These are phyloP conservation scores for Apteryx owenii DNA, from an alignment of 2,113 vertebrate genomes.

Conservation along the genomic window DNA sequence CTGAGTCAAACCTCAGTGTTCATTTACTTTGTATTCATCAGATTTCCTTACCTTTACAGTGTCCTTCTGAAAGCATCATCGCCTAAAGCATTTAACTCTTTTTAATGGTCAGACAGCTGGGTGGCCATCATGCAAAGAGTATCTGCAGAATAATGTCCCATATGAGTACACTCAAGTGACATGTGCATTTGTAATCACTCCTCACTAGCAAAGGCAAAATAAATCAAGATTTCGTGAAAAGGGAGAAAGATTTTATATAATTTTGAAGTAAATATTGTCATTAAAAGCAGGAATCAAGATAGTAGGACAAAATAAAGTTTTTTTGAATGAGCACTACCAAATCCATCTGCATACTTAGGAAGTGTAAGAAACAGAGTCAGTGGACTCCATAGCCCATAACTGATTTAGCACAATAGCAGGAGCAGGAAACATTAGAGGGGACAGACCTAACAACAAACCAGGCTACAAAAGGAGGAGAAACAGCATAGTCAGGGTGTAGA, in stretches of 20 bases:
- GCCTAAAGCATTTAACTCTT: background rate
- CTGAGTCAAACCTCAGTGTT: background rate
- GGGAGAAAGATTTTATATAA: background rate
- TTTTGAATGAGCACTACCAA: background rate
- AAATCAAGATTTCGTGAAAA: background rate
- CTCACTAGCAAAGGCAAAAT: background rate
- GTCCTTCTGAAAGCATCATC: background rate
- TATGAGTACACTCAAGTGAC: background rate
- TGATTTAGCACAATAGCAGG: background rate
- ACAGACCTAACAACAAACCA: background rate
- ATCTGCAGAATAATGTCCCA: background rate
- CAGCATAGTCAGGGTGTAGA: no score
- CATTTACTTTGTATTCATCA: background rate
- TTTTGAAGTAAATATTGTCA: background rate
- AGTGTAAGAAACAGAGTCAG: background rate
- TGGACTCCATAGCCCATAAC: fast-evolving
- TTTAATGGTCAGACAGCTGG: background rate
- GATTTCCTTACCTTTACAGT: background rate
- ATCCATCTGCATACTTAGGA: background rate
- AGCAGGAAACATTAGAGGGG: fast-evolving
- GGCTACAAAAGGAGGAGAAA: background rate
- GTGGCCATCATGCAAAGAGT: background rate
- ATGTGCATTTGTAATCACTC: background rate
- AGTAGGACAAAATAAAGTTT: background rate
- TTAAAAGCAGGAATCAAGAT: background rate